Base-by-base conservation (phyloP, 2,113 vertebrate genomes). In the Gavialis gangeticus region DNA sequence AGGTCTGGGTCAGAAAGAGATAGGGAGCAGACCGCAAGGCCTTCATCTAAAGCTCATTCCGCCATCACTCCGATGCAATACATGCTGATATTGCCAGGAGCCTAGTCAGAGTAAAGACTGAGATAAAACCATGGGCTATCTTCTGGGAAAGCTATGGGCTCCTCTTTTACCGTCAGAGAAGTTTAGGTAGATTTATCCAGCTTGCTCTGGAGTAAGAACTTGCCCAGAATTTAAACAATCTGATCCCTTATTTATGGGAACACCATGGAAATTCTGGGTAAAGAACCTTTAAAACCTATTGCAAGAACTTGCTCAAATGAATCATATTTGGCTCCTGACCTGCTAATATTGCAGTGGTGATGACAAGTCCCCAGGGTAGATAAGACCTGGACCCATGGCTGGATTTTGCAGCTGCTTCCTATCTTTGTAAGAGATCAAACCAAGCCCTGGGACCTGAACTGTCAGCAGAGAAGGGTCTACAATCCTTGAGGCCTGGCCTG, bases 181-280 rank as follows among this genome's bases (percentile, higher is more conserved):
- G 69, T 78, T 58, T 57, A 85, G 55, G 30, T 11, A 71, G 30
- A 71, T 71, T 71, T 71, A n/a, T 21, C 17, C 66, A 22, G 30
- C 10, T 37, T 71, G 30, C 67, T 30, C 95, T 90, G 90, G 67
- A 94, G 59, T 90, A 94, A 93, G n/a, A 77, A 1, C 59, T 55
- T 85, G n/a, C 60, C 60, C 89, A 85, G 75, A 27, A 21, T 66
- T 85, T 85, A 75, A 4, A 60, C 69, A 92, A 18, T n/a, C 10
- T 56, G 46, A 79, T 16, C 30, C 22, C 34, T 37, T 79, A 60
- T 37, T 62, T 15, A 46, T 46, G 46, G 46, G 46, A 46, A 46
- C 46, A 46, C 46, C 46, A 46, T 46, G 46, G 46, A 46, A 46
- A 46, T 46, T 46, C 46, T 46, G 46, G 6, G 46, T 46, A 46